Base-by-base conservation (phyloP, 2,113 vertebrate species). In the Sprattus sprattus region DNA sequence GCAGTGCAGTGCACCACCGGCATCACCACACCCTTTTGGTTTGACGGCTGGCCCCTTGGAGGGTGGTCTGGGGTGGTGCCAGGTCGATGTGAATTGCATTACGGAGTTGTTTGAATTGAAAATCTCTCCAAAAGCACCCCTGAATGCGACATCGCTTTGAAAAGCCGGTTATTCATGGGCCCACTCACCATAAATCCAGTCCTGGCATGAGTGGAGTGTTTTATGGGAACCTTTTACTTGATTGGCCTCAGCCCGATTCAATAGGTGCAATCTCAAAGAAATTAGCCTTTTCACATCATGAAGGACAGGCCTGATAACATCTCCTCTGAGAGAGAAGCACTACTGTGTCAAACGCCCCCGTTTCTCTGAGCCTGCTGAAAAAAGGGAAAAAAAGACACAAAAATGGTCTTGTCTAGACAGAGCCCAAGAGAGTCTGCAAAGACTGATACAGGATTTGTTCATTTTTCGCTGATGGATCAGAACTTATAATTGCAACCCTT, bases 291-390 rank as follows among this genome's bases (percentile, higher is more conserved):
- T 78, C 71, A 78, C 71, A 78, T 78, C 71, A 78, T 39, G 71
- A 78, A 78, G 71, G 71, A 32, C 71, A 78, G 32, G 25, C 32
- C 71, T 78, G 71, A 78, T 78, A 78, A 15, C 71, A 78, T 78
- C 71, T 78, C 25, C 28, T 78, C 71, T 78, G 28, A 78, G 71
- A 78, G 71, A 44, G 71, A 78, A 78, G 71, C 71, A 78, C 71
- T 78, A 28, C 71, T 78, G 71, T 78, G 71, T 78, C 28, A 32
- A 78, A 78, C 5, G 32, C 32, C 11, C 25, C 32, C 71, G 28
- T 78, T 28, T 13, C 13, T 39, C 71, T 16, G 71, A 39, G 32
- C 13, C 11, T 39, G 71, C 71, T 78, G 71, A 28, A 78, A 11
- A 78, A 11, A 13, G 1, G 25, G n/a, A 32, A 39, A 32, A 13